phyloP scores from a whole-genome alignment of 2,113 vertebrate species.

The Pardalotus punctatus region DNA sequence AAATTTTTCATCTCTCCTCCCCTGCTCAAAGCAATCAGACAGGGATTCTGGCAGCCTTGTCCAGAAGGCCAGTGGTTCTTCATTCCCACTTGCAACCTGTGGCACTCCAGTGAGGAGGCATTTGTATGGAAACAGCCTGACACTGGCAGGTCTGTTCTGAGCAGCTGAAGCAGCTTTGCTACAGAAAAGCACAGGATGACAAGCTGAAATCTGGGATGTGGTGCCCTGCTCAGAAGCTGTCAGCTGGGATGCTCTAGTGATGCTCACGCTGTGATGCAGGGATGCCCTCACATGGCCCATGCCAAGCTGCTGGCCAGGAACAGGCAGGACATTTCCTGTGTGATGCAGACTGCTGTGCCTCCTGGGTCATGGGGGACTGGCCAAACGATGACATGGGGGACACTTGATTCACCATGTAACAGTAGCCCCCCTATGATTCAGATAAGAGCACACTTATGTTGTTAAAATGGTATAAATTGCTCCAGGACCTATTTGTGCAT shows the following conservation, averaged over 20 bases:
- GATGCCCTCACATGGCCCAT: background rate
- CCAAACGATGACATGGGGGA: background rate
- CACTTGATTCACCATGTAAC: background rate
- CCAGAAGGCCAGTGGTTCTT: background rate
- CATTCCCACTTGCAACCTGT: background rate
- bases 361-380: background rate
- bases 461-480: background rate
- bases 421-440: background rate
- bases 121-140: background rate
- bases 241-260: background rate
- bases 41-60: background rate
- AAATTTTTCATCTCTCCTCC: background rate
- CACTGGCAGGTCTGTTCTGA: background rate
- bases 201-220: background rate
- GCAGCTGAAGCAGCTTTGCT: background rate
- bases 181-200: background rate
- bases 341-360: background rate
- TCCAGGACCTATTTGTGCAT: background rate
- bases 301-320: background rate
- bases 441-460: background rate
- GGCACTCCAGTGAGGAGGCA: accelerated
- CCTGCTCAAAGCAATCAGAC: background rate
- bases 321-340: background rate
- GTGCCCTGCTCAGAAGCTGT: background rate
- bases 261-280: background rate